Conservation (phyloP, 2,797 vertebrate genomes). For the Capromys pilorides region DNA sequence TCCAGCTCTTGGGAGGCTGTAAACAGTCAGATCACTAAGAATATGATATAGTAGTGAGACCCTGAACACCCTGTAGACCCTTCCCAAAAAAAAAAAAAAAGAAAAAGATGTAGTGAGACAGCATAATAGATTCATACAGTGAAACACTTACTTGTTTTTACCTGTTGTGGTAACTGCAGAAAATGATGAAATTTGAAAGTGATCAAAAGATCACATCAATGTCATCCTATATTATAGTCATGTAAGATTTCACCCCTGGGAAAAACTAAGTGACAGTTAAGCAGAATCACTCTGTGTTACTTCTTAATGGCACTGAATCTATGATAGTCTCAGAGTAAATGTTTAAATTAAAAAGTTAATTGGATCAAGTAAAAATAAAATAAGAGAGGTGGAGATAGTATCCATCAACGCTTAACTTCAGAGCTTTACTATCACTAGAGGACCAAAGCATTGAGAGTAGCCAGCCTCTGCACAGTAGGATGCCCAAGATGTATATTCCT, state of each 20-base stretch:
- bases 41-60: too few relatives aligned
- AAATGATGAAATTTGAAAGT: not conserved
- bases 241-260: not conserved
- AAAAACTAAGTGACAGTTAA: not conserved
- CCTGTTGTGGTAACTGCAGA: not conserved
- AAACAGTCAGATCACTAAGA: too few relatives aligned
- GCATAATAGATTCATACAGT: not conserved
- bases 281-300: not conserved
- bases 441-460: not conserved
- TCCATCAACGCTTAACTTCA: not conserved
- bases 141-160: not conserved
- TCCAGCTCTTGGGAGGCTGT: too few relatives aligned
- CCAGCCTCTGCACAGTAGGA: not conserved
- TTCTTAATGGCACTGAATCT: not conserved
- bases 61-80: too few relatives aligned
- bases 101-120: not conserved
- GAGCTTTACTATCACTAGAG: not conserved
- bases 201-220: not conserved
- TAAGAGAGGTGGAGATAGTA: not conserved
- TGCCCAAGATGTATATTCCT: not conserved
- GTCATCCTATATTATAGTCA: not conserved
- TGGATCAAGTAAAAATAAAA: not conserved
- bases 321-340: conserved; percentile 3
- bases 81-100: too few relatives aligned
- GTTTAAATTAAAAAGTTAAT: not conserved